These are phyloP conservation scores for Neoascia interrupta DNA, from an alignment of 2,888 invertebrate species.

Conservation along the genomic window DNA sequence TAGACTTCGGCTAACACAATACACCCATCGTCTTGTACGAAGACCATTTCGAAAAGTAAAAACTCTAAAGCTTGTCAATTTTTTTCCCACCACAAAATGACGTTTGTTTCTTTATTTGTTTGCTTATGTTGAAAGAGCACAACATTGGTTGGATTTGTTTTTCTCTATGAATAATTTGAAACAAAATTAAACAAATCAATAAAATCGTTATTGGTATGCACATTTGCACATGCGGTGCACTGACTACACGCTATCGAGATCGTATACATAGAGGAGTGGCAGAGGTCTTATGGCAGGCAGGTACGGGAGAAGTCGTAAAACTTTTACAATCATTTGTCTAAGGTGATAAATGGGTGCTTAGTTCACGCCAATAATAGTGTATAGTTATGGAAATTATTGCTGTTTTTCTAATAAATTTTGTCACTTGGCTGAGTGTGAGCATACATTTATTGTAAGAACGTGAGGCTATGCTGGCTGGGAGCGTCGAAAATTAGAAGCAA, in stretches of 20 bases:
- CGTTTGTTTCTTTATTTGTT: conserved; percentile 42
- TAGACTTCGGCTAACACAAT: conserved; percentile 23
- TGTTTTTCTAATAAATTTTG: conserved; percentile 9
- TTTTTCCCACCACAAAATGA: conserved; percentile 14
- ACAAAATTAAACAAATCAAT: conserved; percentile 4
- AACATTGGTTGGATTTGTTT: conserved; percentile 49
- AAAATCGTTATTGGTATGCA: conserved; percentile 45
- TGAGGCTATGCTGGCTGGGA: conserved; percentile 19
- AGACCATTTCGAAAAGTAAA: conserved; percentile 29
- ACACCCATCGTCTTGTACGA: conserved; percentile 6
- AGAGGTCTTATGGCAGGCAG: conserved; percentile 38
- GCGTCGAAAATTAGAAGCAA: neutral
- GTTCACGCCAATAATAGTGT: conserved; percentile 45
- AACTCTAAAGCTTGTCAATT: conserved; percentile 53
- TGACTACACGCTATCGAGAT: conserved; percentile 12
- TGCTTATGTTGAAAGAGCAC: conserved; percentile 51
- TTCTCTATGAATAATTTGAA: conserved; percentile 20
- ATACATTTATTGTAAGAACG: conserved; percentile 32
- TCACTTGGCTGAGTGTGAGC: conserved; percentile 3
- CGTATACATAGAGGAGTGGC: conserved; percentile 60
- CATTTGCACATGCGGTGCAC: conserved; percentile 35
- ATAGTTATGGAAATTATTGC: conserved; percentile 7
- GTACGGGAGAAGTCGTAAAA: conserved; percentile 51
- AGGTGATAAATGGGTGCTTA: conserved; percentile 58
- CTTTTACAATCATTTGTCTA: conserved; percentile 55